A percentile compares a stretch with the other conserved stretches of the same genome.
phyloP scores from a whole-genome alignment of 2,113 vertebrate genomes.

The Scomber scombrus region DNA sequence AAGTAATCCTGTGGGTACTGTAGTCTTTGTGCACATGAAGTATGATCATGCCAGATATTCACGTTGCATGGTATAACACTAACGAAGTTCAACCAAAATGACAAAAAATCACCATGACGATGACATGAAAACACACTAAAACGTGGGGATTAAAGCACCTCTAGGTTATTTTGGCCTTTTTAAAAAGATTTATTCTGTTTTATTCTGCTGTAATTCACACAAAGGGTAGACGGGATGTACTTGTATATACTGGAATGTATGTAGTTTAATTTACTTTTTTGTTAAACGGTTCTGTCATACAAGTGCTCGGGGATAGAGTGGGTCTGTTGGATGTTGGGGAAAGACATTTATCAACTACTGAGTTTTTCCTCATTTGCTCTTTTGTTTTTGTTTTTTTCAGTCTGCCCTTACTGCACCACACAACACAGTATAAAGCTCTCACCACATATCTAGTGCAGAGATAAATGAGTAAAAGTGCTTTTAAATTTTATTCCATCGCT shows the following conservation, averaged over 20 bases:
- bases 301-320: slow-evolving; percentile 76
- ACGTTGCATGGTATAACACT: slow-evolving; percentile 27
- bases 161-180: slow-evolving; percentile 56
- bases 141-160: slow-evolving; percentile 34
- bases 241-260: slow-evolving; percentile 85
- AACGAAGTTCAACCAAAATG: slow-evolving; percentile 38
- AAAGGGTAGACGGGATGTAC: slow-evolving; percentile 67
- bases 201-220: slow-evolving; percentile 68
- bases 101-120: slow-evolving; percentile 8
- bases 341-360: slow-evolving; percentile 67
- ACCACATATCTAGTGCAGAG: slow-evolving; percentile 84
- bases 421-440: slow-evolving; percentile 71
- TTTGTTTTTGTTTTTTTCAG: slow-evolving; percentile 28
- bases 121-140: slow-evolving; percentile 29
- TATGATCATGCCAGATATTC: slow-evolving; percentile 24
- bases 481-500: slow-evolving; percentile 82
- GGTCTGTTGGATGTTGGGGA: slow-evolving; percentile 60
- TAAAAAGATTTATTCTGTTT: slow-evolving; percentile 44
- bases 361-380: slow-evolving; percentile 49
- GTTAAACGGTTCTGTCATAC: slow-evolving; percentile 65
- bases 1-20: slow-evolving; percentile 35
- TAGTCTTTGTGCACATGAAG: slow-evolving; percentile 28
- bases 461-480: slow-evolving; percentile 84
- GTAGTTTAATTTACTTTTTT: slow-evolving; percentile 77
- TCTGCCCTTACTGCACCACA: slow-evolving; percentile 62